These are phyloP conservation scores for Hermaeophaga mercurialis DNA, from an alignment of 2,888 invertebrate species.

Conservation along the genomic window DNA sequence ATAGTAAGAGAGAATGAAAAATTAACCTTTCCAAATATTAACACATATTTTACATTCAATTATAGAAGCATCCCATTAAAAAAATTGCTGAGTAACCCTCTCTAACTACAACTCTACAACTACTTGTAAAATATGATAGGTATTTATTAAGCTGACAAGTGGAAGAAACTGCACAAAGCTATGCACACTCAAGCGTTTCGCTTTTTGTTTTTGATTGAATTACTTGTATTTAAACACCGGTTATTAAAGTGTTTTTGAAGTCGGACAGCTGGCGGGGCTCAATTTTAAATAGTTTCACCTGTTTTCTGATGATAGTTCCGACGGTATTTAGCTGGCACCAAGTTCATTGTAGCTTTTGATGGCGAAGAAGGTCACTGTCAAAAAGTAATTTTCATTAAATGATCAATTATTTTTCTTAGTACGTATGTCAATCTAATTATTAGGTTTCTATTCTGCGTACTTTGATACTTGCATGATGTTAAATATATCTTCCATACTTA, in stretches of 20 bases:
- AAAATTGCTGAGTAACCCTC: slow-evolving; percentile 32
- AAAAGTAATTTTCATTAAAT: too few relatives aligned
- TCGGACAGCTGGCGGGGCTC: slow-evolving; percentile 11
- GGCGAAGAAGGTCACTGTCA: too few relatives aligned
- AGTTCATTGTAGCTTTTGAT: too few relatives aligned
- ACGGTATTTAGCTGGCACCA: not conserved
- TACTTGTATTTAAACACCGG: slow-evolving; percentile 20
- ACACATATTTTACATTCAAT: slow-evolving; percentile 32
- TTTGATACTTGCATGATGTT: too few relatives aligned
- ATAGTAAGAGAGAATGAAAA: slow-evolving; percentile 22
- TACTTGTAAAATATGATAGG: slow-evolving; percentile 32
- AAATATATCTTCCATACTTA: too few relatives aligned
- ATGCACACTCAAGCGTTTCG: slow-evolving; percentile 18
- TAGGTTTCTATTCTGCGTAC: too few relatives aligned
- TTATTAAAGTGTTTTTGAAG: slow-evolving; percentile 21
- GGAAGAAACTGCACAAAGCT: slow-evolving; percentile 23
- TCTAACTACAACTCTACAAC: slow-evolving; percentile 28
- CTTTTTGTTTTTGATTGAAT: slow-evolving; percentile 25
- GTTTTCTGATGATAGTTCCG: not conserved
- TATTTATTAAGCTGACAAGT: slow-evolving; percentile 34
- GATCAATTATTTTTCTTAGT: too few relatives aligned
- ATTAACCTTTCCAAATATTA: slow-evolving; percentile 27
- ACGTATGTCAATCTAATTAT: too few relatives aligned
- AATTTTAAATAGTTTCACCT: slow-evolving; percentile 1
- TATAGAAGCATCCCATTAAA: slow-evolving; percentile 20